phyloP scores from a whole-genome alignment of 2,888 invertebrate genomes.

The Parnassius orleans region DNA sequence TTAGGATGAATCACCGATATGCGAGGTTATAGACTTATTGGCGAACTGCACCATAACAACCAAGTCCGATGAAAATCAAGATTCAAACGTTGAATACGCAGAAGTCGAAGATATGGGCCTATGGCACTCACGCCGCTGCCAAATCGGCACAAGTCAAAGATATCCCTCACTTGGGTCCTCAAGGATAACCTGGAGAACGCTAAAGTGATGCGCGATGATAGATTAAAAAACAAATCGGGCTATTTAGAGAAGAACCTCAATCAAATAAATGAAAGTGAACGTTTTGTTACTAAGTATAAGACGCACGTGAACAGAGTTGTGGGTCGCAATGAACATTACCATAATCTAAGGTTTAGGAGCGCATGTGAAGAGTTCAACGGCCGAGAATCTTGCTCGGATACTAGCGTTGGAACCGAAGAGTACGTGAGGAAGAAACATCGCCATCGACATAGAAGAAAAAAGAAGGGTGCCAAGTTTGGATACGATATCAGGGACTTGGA shows the following conservation, averaged over 20 bases:
- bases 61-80: slow-evolving; percentile 41
- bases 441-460: slow-evolving; percentile 73
- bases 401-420: slow-evolving; percentile 67
- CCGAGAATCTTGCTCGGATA: slow-evolving; percentile 54
- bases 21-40: slow-evolving; percentile 66
- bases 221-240: slow-evolving; percentile 38
- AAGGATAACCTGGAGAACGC: slow-evolving; percentile 81
- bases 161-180: slow-evolving; percentile 88
- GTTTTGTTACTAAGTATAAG: slow-evolving; percentile 29
- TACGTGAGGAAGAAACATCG: slow-evolving; percentile 67
- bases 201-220: slow-evolving; percentile 51
- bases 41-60: slow-evolving; percentile 60
- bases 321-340: slow-evolving; percentile 71
- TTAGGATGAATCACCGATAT: slow-evolving; percentile 51
- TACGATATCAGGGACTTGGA: slow-evolving; percentile 91
- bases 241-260: slow-evolving; percentile 45
- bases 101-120: slow-evolving; percentile 74
- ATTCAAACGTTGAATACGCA: slow-evolving; percentile 62
- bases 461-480: slow-evolving; percentile 80
- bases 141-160: slow-evolving; percentile 80
- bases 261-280: slow-evolving; percentile 51
- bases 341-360: slow-evolving; percentile 69
- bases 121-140: slow-evolving; percentile 72
- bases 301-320: slow-evolving; percentile 56
- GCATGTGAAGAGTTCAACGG: slow-evolving; percentile 68